phyloP scores from a whole-genome alignment of 2,113 vertebrate genomes.

The Cololabis saira region DNA sequence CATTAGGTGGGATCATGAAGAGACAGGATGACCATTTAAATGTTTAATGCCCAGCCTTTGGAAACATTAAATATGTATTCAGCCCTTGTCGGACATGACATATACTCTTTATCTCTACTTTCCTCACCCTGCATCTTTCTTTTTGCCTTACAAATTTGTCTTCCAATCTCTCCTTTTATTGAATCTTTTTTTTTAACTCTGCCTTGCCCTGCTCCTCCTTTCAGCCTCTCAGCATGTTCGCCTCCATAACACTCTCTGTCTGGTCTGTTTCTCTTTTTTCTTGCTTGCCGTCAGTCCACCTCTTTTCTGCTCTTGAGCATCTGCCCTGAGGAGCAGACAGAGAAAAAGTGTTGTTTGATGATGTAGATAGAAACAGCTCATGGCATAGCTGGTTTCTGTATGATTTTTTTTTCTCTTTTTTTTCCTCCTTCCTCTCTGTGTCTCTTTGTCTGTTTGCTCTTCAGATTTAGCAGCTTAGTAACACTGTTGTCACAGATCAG shows the following conservation, averaged over 20 bases:
- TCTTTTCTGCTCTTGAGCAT: constrained; percentile 27
- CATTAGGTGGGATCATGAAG: constrained; percentile 76
- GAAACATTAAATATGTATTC: constrained; percentile 75
- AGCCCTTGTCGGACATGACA: constrained; percentile 71
- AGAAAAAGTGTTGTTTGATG: constrained; percentile 53
- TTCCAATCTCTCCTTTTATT: constrained; percentile 16
- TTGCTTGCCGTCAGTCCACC: constrained; percentile 35
- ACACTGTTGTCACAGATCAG: constrained; percentile 48
- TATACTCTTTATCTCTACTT: constrained; percentile 53
- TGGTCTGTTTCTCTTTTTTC: constrained; percentile 36
- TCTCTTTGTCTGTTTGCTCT: constrained; percentile 38
- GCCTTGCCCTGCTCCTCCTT: constrained; percentile 27
- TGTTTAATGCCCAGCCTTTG: constrained; percentile 74
- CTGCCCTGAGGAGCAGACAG: constrained; percentile 49
- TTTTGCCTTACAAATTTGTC: constrained; percentile 24
- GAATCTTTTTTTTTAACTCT: constrained; percentile 32
- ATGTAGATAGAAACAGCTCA: constrained; percentile 26
- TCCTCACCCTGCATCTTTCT: constrained; percentile 15
- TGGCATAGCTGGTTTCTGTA: constrained; percentile 26
- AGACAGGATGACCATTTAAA: constrained; percentile 64
- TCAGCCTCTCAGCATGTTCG: constrained; percentile 38
- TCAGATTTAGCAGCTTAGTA: constrained; percentile 52
- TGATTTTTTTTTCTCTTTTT: constrained; percentile 26
- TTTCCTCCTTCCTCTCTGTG: constrained; percentile 17
- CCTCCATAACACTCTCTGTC: constrained; percentile 45